Evolutionary conservation across 2,888 invertebrate genomes (phyloP).

Genomic region (Dasysyrphus albostriatus): DNA sequence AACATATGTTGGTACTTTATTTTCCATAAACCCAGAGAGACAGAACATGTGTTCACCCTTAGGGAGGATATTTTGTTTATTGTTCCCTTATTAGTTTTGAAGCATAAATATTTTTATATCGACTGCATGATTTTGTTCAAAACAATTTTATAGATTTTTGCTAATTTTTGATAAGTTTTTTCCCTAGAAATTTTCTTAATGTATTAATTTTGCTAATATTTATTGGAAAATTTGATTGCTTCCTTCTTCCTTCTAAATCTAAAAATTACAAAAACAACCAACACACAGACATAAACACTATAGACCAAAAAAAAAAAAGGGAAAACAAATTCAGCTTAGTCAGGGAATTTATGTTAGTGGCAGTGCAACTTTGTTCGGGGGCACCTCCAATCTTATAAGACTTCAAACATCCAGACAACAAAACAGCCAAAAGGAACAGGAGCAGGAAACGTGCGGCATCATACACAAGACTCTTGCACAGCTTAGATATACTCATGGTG

Average conservation of each 20-base stretch:
- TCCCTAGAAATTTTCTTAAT: slow-evolving; percentile 37
- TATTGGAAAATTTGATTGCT: slow-evolving; percentile 38
- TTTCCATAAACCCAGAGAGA: slow-evolving; percentile 5
- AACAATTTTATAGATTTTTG: neutral
- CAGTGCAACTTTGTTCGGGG: slow-evolving; percentile 74
- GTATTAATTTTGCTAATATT: slow-evolving; percentile 49
- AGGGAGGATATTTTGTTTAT: neutral
- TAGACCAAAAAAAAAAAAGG: slow-evolving; percentile 7
- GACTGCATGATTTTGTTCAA: neutral
- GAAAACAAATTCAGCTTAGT: slow-evolving; percentile 75
- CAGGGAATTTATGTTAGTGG: slow-evolving; percentile 72
- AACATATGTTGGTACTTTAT: neutral
- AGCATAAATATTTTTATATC: slow-evolving; percentile 22
- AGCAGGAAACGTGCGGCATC: slow-evolving; percentile 29
- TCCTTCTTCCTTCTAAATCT: slow-evolving; percentile 39
- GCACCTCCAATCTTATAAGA: slow-evolving; percentile 67
- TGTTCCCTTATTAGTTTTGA: neutral
- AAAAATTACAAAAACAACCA: neutral
- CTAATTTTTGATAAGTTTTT: neutral
- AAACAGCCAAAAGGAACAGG: slow-evolving; percentile 13
- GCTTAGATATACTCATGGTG: neutral
- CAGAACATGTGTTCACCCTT: neutral
- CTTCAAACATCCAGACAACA: slow-evolving; percentile 14
- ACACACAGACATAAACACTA: neutral
- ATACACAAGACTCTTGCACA: slow-evolving; percentile 28